A percentile compares a stretch with the other conserved stretches of the same genome.
Conservation (phyloP, 2,888 invertebrate species). For the Sicus ferrugineus region DNA sequence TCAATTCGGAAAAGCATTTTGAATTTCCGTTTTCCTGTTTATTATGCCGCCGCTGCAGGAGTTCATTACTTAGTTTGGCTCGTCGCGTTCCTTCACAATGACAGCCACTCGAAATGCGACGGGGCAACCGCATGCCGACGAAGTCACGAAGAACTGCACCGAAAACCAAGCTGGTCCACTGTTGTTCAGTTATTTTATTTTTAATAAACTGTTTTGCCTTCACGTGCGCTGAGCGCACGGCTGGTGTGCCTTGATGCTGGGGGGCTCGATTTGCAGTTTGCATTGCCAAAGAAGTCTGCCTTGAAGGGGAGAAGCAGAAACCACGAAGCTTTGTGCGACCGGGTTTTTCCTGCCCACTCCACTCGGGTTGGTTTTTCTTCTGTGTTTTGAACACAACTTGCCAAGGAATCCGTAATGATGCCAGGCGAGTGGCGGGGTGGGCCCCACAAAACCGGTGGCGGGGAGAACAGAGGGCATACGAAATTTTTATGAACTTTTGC, state of each 20-base stretch:
- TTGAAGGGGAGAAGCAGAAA: background rate
- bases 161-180: background rate
- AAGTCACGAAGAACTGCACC: background rate
- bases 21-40: background rate
- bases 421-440: background rate
- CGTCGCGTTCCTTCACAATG: constrained; percentile 11
- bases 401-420: constrained; percentile 26
- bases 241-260: background rate
- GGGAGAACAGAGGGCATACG: constrained; percentile 12
- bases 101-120: constrained; percentile 18
- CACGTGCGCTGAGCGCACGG: constrained; percentile 12
- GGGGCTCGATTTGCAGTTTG: constrained; percentile 5
- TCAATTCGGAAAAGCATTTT: no score
- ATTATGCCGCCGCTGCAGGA: background rate
- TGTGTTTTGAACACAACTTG: constrained; percentile 17
- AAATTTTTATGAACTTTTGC: constrained; percentile 25
- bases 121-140: background rate
- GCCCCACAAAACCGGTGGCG: background rate
- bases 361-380: background rate
- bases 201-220: constrained; percentile 29
- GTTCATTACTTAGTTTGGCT: constrained; percentile 30
- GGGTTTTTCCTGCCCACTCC: no score
- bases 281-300: constrained; percentile 26
- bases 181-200: constrained; percentile 24
- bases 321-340: constrained; percentile 28